These are phyloP conservation scores for Onychomys arenicola DNA, from an alignment of 2,797 vertebrate species.

Conservation along the genomic window DNA sequence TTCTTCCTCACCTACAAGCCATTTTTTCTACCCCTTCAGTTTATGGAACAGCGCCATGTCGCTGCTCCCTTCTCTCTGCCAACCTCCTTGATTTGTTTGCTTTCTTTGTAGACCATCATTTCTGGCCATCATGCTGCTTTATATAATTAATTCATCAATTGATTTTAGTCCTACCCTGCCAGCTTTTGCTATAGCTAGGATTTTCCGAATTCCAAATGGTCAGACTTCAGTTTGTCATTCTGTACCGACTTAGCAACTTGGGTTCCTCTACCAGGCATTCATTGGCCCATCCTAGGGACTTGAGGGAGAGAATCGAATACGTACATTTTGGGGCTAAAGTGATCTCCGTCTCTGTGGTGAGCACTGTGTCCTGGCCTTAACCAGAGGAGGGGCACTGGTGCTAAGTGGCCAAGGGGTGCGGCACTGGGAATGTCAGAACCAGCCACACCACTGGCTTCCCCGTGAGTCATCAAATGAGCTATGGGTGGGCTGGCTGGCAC, in stretches of 20 bases:
- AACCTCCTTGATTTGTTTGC: background rate
- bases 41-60: background rate
- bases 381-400: background rate
- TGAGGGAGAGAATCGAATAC: background rate
- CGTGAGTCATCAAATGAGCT: slow-evolving; percentile 51
- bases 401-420: background rate
- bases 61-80: background rate
- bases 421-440: background rate
- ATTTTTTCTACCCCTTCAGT: background rate
- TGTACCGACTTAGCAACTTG: background rate
- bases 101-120: slow-evolving; percentile 20
- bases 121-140: background rate
- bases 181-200: background rate
- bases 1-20: background rate
- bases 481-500: slow-evolving; percentile 25
- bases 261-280: background rate
- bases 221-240: background rate
- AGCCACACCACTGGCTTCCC: slow-evolving; percentile 54
- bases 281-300: background rate
- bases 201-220: background rate
- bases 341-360: background rate
- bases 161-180: background rate
- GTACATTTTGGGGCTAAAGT: background rate
- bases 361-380: background rate
- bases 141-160: background rate